Evolutionary conservation across 1,140 invertebrate genomes (phyloP).

Genomic region (Zaprionus taronus): DNA sequence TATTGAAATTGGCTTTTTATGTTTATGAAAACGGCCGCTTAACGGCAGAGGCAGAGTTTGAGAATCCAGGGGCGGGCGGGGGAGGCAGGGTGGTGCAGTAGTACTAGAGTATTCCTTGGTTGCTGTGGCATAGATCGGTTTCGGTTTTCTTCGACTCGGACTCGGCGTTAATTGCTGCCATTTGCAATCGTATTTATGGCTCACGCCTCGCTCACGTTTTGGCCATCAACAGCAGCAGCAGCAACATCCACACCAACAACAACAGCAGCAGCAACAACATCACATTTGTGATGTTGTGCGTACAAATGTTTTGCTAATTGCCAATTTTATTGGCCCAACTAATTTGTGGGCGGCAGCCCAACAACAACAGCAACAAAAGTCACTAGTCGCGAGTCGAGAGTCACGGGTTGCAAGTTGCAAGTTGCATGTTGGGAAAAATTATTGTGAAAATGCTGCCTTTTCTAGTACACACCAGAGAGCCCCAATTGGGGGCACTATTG

Average conservation of each 20-base stretch:
- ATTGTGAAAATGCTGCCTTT: conserved; percentile 11
- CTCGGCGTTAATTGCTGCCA: conserved; percentile 73
- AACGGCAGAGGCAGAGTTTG: conserved; percentile 23
- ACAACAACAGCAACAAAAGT: conserved; percentile 30
- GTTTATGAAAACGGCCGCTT: conserved; percentile 74
- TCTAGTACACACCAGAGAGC: background rate
- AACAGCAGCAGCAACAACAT: conserved; percentile 30
- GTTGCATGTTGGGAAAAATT: conserved; percentile 5
- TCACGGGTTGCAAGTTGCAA: conserved; percentile 7
- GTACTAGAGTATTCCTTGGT: conserved; percentile 36
- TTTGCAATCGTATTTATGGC: conserved; percentile 80
- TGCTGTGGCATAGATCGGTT: conserved; percentile 24
- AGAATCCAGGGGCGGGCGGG: background rate
- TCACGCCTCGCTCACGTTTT: conserved; percentile 80
- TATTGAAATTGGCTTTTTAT: conserved; percentile 83
- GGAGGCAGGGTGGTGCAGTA: background rate
- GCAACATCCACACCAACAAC: conserved; percentile 29
- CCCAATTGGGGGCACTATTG: conserved; percentile 18
- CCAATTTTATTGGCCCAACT: conserved; percentile 71
- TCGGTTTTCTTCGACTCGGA: conserved; percentile 24
- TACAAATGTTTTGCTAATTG: conserved; percentile 78
- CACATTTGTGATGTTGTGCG: conserved; percentile 57
- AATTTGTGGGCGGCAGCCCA: conserved; percentile 66
- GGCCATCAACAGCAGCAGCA: conserved; percentile 64
- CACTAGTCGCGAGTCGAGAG: conserved; percentile 20